Conservation (phyloP, 2,797 vertebrate species). For the Euthynnus affinis region DNA sequence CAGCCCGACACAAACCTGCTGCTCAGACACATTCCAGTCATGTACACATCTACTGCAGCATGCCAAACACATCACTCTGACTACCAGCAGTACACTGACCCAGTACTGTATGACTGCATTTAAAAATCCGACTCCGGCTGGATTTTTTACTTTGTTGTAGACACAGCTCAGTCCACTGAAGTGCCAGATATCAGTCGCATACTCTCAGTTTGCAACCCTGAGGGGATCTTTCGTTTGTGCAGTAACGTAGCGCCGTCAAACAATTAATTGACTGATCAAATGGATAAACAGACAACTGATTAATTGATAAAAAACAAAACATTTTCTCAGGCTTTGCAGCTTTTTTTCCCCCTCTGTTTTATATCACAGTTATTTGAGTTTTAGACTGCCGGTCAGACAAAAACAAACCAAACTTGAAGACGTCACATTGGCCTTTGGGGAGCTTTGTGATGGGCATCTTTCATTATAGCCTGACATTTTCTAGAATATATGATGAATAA, state of each 20-base stretch:
- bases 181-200: background rate
- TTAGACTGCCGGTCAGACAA: too few species aligned
- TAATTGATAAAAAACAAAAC: background rate
- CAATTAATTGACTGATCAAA: background rate
- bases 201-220: background rate
- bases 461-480: too few species aligned
- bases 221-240: too few species aligned
- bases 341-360: background rate
- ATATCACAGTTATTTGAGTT: background rate
- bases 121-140: constrained; percentile 50
- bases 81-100: constrained; percentile 59
- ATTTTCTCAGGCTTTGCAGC: background rate
- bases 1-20: constrained; percentile 57
- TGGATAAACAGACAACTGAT: background rate
- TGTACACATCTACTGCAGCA: constrained; percentile 68
- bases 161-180: constrained; percentile 11
- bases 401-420: background rate
- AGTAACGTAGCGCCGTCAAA: background rate
- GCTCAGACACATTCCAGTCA: constrained; percentile 76
- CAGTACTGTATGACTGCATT: constrained; percentile 57
- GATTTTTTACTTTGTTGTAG: constrained; percentile 34
- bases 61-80: constrained; percentile 60
- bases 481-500: too few species aligned
- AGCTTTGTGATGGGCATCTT: background rate
- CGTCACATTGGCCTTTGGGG: background rate